A percentile compares a stretch with the other conserved stretches of the same genome.
These are phyloP conservation scores for Lasiurus cinereus DNA, from an alignment of 2,113 vertebrate species.

Conservation along the genomic window DNA sequence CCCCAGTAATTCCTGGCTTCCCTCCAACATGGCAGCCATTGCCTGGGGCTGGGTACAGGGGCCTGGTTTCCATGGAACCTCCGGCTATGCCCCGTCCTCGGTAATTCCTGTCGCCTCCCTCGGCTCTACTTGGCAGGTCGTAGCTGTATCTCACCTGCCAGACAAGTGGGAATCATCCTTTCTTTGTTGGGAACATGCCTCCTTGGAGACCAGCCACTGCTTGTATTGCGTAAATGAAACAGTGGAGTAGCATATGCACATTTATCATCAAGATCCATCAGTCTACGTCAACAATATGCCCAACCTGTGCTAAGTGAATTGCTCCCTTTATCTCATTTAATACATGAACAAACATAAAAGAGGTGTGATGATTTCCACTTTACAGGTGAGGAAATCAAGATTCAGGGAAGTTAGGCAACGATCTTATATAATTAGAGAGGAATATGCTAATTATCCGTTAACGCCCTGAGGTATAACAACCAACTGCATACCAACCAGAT, in stretches of 20 bases:
- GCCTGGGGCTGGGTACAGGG: not conserved
- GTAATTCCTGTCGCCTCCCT: too few relatives aligned
- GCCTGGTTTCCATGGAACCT: accelerated
- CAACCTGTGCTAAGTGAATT: not conserved
- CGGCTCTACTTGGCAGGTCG: accelerated
- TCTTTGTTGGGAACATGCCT: not conserved
- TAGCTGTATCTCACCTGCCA: not conserved
- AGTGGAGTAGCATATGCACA: too few relatives aligned
- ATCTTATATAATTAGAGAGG: too few relatives aligned
- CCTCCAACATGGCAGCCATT: accelerated
- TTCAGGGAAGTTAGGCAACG: not conserved
- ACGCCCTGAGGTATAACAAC: too few relatives aligned
- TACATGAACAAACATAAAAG: not conserved
- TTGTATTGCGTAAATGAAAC: not conserved
- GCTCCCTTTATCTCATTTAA: not conserved
- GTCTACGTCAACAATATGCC: not conserved
- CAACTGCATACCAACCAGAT: too few relatives aligned
- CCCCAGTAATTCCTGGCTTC: not conserved
- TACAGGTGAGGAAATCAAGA: not conserved
- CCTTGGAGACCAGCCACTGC: not conserved
- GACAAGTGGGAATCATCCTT: not conserved
- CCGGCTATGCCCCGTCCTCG: accelerated
- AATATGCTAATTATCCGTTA: too few relatives aligned
- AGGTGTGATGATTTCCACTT: not conserved
- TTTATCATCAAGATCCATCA: not conserved